These are phyloP conservation scores for Pilophorus perplexus DNA, from an alignment of 2,888 invertebrate genomes.

Conservation along the genomic window DNA sequence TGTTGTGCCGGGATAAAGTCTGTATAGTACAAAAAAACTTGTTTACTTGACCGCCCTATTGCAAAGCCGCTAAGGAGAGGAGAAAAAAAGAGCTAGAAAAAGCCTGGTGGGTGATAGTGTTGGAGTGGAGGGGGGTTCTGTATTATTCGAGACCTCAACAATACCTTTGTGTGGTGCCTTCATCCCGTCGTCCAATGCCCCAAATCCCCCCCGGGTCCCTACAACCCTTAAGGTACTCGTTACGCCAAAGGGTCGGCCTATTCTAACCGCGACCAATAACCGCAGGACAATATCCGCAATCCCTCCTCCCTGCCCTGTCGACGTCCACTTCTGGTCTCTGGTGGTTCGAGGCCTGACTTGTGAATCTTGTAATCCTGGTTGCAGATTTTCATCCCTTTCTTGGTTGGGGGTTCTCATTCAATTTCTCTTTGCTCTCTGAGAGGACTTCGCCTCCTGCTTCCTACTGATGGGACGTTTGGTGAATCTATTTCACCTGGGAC, in stretches of 20 bases:
- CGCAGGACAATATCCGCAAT: conserved; percentile 30
- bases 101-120: background rate
- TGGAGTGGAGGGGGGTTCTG: conserved; percentile 1
- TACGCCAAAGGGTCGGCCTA: conserved; percentile 1
- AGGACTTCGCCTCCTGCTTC: too few species aligned
- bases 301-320: background rate
- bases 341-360: too few species aligned
- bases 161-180: conserved; percentile 34
- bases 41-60: conserved; percentile 26
- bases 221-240: conserved; percentile 29
- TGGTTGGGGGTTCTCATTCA: too few species aligned
- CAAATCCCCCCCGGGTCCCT: too few species aligned
- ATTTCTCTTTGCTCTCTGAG: too few species aligned
- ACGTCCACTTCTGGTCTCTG: too few species aligned
- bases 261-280: conserved; percentile 27
- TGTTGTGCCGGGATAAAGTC: too few species aligned
- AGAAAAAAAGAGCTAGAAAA: background rate
- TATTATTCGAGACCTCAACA: conserved; percentile 16
- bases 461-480: too few species aligned
- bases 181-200: conserved; percentile 8
- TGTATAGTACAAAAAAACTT: conserved; percentile 19
- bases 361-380: too few species aligned
- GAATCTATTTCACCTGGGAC: too few species aligned
- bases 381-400: too few species aligned
- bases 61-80: conserved; percentile 1